Evolutionary conservation across 2,113 vertebrate species (phyloP), one percentile per base, ranked within the genome.

Genomic region (Oenanthe oenanthe): DNA sequence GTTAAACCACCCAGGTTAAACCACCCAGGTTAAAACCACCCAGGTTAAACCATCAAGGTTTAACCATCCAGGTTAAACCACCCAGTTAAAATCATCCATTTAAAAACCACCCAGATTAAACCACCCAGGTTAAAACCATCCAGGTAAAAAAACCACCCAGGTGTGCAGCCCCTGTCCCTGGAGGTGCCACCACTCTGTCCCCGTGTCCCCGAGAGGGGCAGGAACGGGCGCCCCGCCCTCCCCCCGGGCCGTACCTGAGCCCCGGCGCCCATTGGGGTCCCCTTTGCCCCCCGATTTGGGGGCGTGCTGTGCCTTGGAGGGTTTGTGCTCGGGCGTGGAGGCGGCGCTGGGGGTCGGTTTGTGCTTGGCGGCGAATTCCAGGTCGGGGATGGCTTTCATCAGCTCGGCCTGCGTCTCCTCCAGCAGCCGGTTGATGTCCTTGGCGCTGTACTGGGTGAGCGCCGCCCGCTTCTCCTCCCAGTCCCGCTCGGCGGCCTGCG

Each of bases 401-500:
- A 99, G 97, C 97, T 99, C 99, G 0, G 99, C 99, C 93, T 99
- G 99, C 0, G 99, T 99, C 97, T 99, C 99, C 91, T 99, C 99
- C 97, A 99, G 98, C 13, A 99, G 98, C 29, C 99, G 98, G 96
- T 99, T 99, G 96, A 99, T 99, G 98, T 99, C 99, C 98, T 99
- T 99, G 96, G 99, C 98, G 0, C 99, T 99, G 97, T 99, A 99
- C 96, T 99, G 99, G 77, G 99, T 99, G 91, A 99, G 97, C 38
- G 99, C 99, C 11, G 99, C 99, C 31, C 99, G 97, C 84, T 99
- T 99, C 98, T 99, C 99, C 97, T 99, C 99, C 99, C 99, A 99
- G 97, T 99, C 99, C 38, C 99, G 97, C 97, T 99, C 99, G 0
- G 99, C 99, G 32, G 99, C 99, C 99, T 99, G 95, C 0, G 62